Percentiles rank a stretch among this genome's conserved stretches.
Evolutionary conservation across 2,797 vertebrate species (phyloP).

Genomic region (Acanthis flammea): DNA sequence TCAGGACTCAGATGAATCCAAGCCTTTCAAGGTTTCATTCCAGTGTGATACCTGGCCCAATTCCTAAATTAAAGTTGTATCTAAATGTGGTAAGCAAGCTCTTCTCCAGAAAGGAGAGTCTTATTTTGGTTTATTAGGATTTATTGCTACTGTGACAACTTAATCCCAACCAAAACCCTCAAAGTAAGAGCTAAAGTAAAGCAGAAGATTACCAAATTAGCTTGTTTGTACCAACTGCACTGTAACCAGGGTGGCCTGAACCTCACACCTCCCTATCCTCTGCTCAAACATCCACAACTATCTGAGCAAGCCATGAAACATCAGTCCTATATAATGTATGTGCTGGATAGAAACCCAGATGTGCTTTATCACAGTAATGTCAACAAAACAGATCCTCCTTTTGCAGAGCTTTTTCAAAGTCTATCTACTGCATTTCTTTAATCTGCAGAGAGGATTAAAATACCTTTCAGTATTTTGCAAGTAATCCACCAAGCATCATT

Average conservation of each 20-base stretch:
- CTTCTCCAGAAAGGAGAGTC: background rate
- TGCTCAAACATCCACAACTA: background rate
- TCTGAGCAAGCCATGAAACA: background rate
- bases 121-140: background rate
- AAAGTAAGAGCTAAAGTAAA: background rate
- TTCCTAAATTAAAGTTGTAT: background rate
- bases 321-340: background rate
- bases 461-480: background rate
- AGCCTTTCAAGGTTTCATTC: background rate
- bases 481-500: background rate
- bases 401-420: background rate
- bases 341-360: background rate
- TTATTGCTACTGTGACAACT: background rate
- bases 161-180: background rate
- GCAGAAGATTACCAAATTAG: background rate
- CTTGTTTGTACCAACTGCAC: background rate
- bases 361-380: background rate
- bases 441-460: background rate
- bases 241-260: background rate
- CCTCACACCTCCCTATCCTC: background rate
- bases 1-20: background rate
- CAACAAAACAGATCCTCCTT: background rate
- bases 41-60: background rate
- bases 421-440: background rate
- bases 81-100: background rate